Percentiles rank a stretch among this genome's conserved stretches.
Evolutionary conservation across 1,140 invertebrate genomes (phyloP).

Genomic region (Lethocerus indicus): DNA sequence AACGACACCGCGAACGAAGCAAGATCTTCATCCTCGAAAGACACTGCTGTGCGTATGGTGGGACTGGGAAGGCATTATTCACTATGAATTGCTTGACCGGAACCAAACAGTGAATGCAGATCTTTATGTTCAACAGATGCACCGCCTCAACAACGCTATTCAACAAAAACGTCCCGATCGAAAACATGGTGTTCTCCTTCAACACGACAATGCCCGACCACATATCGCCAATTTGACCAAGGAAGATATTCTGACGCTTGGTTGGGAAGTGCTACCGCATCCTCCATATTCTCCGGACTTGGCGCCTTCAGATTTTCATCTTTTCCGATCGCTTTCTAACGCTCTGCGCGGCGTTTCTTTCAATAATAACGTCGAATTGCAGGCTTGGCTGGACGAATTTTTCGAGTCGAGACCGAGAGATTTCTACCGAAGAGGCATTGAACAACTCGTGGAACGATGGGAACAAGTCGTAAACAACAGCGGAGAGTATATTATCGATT

Average conservation of each 20-base stretch:
- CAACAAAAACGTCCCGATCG: neutral
- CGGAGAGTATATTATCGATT: no score
- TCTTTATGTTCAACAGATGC: neutral
- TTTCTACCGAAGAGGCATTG: no score
- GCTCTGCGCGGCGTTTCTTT: conserved; percentile 8
- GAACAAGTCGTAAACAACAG: no score
- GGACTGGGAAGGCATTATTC: no score
- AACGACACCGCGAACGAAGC: no score
- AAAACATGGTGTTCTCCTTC: neutral
- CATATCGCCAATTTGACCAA: conserved; percentile 16
- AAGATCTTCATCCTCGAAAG: no score
- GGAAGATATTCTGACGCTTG: conserved; percentile 12
- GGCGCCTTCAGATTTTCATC: conserved; percentile 21
- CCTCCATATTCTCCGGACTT: conserved; percentile 22
- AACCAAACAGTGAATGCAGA: no score
- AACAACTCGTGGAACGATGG: no score
- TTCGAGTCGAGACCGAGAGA: no score
- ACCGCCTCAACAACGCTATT: neutral
- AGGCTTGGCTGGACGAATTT: no score
- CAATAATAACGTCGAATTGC: conserved; percentile 4
- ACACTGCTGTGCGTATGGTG: no score
- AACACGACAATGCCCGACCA: conserved; percentile 19
- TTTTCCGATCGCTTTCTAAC: conserved; percentile 18
- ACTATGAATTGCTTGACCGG: no score
- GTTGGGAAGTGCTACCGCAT: conserved; percentile 22